Evolutionary conservation across 2,888 invertebrate species (phyloP).

Genomic region (Cephalotes varians): DNA sequence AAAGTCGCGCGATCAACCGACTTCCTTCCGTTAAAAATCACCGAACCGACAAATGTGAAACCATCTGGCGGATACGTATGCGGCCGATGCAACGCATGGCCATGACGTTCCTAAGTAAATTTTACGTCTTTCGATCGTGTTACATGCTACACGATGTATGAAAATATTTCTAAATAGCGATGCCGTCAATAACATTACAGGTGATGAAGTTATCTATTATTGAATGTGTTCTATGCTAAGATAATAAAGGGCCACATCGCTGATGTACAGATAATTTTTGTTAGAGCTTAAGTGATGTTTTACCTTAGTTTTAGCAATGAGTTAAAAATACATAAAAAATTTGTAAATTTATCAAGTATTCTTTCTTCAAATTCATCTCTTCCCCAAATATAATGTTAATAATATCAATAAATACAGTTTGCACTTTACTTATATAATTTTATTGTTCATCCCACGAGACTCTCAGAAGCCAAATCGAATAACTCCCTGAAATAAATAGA

Average conservation of each 20-base stretch:
- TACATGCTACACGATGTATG: not conserved
- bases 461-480: not conserved
- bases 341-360: not conserved
- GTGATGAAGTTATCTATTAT: not conserved
- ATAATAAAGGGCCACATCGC: not conserved
- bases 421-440: not conserved
- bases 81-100: conserved; percentile 43
- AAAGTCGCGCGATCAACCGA: conserved; percentile 64
- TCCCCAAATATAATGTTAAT: not conserved
- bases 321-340: not conserved
- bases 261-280: not conserved
- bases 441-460: not conserved
- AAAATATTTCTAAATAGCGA: not conserved
- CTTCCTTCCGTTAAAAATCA: conserved; percentile 71
- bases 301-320: not conserved
- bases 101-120: not conserved
- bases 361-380: not conserved
- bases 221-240: not conserved
- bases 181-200: not conserved
- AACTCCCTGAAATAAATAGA: not conserved
- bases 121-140: not conserved
- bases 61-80: conserved; percentile 68
- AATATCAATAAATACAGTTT: not conserved
- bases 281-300: not conserved
- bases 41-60: conserved; percentile 56